Evolutionary conservation across 2,888 invertebrate species (phyloP).

Genomic region (Globia sparganii): DNA sequence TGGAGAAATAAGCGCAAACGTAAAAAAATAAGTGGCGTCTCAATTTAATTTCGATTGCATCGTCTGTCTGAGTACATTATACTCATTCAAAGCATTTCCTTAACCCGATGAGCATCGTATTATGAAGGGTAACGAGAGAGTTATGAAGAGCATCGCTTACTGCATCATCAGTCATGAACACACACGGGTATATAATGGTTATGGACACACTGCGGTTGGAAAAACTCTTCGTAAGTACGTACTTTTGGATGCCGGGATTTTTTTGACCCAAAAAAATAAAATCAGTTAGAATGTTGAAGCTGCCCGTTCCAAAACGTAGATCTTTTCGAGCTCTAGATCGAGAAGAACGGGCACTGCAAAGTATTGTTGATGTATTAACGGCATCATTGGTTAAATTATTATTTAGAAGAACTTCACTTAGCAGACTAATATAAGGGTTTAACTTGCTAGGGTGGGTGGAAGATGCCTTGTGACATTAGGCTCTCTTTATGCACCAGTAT

Average conservation of each 20-base stretch:
- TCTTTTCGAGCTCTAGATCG: no score
- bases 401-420: no score
- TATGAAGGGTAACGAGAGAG: slow-evolving; percentile 64
- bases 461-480: background rate
- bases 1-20: background rate
- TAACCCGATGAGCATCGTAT: slow-evolving; percentile 22
- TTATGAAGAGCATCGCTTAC: slow-evolving; percentile 63
- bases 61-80: background rate
- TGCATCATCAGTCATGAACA: slow-evolving; percentile 53
- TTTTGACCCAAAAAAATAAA: no score
- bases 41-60: background rate
- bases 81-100: slow-evolving; percentile 6
- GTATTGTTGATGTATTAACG: background rate
- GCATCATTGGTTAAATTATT: no score
- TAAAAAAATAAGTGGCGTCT: background rate
- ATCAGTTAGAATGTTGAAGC: no score
- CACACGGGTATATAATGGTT: background rate
- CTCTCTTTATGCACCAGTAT: background rate
- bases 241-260: background rate
- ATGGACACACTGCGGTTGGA: background rate
- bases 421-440: background rate
- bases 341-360: no score
- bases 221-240: background rate
- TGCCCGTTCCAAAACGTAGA: no score
- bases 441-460: background rate